phyloP scores from a whole-genome alignment of 2,797 vertebrate genomes.

The Podarcis siculus region DNA sequence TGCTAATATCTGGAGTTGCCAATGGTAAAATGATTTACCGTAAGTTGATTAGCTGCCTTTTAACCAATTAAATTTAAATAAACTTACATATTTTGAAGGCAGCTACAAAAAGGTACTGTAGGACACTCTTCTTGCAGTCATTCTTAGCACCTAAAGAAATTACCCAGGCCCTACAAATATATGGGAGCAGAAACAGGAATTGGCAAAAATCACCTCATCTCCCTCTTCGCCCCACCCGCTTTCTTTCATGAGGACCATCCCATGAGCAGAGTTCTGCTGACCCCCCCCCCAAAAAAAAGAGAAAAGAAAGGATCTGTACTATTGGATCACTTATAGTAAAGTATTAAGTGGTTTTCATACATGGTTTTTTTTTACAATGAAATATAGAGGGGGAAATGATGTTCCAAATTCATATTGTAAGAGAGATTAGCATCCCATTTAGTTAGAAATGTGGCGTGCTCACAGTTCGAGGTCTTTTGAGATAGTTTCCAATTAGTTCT shows the following conservation, averaged over 20 bases:
- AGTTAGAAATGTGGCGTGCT: conserved; percentile 46
- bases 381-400: background rate
- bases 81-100: background rate
- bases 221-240: too few species aligned
- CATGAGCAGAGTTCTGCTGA: too few species aligned
- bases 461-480: conserved; percentile 10
- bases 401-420: background rate
- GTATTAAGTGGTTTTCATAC: background rate
- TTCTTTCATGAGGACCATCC: too few species aligned
- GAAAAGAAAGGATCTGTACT: background rate
- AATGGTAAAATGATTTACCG: too few species aligned
- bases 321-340: background rate
- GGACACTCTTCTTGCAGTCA: background rate
- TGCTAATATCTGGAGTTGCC: background rate
- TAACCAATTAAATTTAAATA: background rate
- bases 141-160: background rate
- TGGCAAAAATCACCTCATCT: too few species aligned
- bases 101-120: background rate
- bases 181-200: too few species aligned
- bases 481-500: conserved; percentile 35
- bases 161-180: too few species aligned
- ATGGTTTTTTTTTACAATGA: background rate
- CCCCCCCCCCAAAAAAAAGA: background rate
- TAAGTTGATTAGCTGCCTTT: background rate
- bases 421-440: conserved; percentile 33